Evolutionary conservation across 2,113 vertebrate genomes (phyloP).

Genomic region (Prionailurus bengalensis): DNA sequence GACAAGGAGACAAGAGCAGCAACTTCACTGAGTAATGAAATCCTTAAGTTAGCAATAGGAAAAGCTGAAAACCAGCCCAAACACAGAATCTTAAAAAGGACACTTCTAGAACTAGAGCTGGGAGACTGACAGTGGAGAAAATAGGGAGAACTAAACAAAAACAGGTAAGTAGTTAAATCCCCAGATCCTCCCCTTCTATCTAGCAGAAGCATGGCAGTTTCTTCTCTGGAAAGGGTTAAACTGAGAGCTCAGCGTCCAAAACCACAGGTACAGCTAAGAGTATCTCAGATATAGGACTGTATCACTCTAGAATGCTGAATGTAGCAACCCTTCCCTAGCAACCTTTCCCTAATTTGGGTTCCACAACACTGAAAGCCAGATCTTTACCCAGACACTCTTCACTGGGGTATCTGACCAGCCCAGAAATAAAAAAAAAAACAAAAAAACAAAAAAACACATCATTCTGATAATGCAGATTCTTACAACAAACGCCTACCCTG

Average conservation of each 20-base stretch:
- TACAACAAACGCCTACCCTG: not conserved
- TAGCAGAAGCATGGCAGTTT: not conserved
- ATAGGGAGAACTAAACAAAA: not conserved
- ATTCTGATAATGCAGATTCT: not conserved
- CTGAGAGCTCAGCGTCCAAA: not conserved
- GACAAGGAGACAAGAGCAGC: not conserved
- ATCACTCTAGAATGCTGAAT: not conserved
- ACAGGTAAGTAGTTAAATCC: not conserved
- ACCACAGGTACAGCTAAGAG: not conserved
- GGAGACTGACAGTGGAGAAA: not conserved
- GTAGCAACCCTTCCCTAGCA: not conserved
- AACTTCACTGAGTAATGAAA: constrained; percentile 18
- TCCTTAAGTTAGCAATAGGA: not conserved
- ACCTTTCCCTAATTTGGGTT: not conserved
- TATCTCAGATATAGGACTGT: not conserved
- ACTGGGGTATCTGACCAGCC: not conserved
- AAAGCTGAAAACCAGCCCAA: not conserved
- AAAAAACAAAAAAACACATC: not conserved
- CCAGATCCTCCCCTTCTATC: not conserved
- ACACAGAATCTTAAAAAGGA: not conserved
- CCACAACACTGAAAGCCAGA: not conserved
- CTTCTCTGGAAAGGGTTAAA: constrained; percentile 2
- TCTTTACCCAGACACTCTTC: not conserved
- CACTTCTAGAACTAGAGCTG: not conserved
- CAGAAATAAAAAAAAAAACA: not conserved